Evolutionary conservation across 2,797 vertebrate species (phyloP), one percentile per base, ranked within the genome.

Genomic region (Apogon talboti): DNA sequence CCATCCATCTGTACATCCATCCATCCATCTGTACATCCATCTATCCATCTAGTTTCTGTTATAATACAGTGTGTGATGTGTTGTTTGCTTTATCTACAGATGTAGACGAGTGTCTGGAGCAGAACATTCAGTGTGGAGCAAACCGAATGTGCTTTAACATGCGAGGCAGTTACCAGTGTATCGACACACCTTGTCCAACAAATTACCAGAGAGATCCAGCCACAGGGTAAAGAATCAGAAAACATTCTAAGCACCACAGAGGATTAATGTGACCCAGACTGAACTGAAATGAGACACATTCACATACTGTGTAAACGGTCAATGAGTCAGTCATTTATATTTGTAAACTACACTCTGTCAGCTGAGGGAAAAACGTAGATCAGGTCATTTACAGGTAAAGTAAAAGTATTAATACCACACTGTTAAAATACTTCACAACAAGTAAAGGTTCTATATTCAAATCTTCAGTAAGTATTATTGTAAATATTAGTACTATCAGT

Each of bases 121-220:
- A 96, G 85, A 95, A 94, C 62, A 92, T 98, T 63, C 95, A 92
- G 38, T 99, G 98, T 85, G 97, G 96, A 49, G 81, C 83, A 0
- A 98, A 96, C 74, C 94, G 87, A 58, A 96, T 98, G 97, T 99
- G 98, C 83, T 99, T 99, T 88, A 99, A 99, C 92, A 95, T 94
- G 93, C 95, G 96, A 92, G 98, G 98, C 77, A 95, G 95, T 84
- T 97, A 95, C 92, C 95, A 95, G 70, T 99, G 98, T 81, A 96
- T 99, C 1, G 95, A 99, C 78, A 98, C 97, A 0, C 97, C 97
- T 11, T 99, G 98, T 76, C 98, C 97, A 3, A 95, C 95, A 4
- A 94, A 94, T 91, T 98, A 98, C 85, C 94, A 94, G 57, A 93
- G 97, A 75, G 96, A 99, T 67, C 87, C 81, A 3, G 58, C 50